These are phyloP conservation scores for Plodia interpunctella DNA, from an alignment of 1,140 invertebrate genomes.

Conservation along the genomic window DNA sequence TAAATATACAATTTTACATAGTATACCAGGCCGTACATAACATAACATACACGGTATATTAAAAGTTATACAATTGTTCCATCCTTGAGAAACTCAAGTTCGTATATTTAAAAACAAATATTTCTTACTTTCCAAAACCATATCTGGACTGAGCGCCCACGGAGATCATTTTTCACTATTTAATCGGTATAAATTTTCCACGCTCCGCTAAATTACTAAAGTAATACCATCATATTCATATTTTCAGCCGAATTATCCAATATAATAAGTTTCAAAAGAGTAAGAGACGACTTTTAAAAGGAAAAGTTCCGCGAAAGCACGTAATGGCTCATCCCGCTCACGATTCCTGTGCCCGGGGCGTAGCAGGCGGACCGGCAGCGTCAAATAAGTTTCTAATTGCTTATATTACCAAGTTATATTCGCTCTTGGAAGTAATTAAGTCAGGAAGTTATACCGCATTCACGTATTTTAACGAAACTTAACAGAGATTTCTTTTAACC, in stretches of 20 bases:
- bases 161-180: slow-evolving; percentile 46
- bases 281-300: slow-evolving; percentile 74
- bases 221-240: slow-evolving; percentile 69
- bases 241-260: slow-evolving; percentile 71
- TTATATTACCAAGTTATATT: slow-evolving; percentile 77
- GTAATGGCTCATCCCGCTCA: slow-evolving; percentile 76
- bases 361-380: slow-evolving; percentile 69
- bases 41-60: too few species aligned
- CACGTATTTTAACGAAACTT: slow-evolving; percentile 57
- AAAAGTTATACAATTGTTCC: too few species aligned
- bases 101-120: neutral
- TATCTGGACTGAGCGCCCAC: slow-evolving; percentile 35
- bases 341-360: slow-evolving; percentile 68
- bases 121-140: slow-evolving; percentile 23
- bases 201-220: slow-evolving; percentile 54
- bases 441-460: slow-evolving; percentile 67
- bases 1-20: too few species aligned
- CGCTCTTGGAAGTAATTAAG: slow-evolving; percentile 74
- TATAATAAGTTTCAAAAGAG: slow-evolving; percentile 75
- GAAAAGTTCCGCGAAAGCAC: slow-evolving; percentile 72
- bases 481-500: slow-evolving; percentile 38
- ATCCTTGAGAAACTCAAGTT: too few species aligned
- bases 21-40: too few species aligned
- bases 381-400: slow-evolving; percentile 77
- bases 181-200: slow-evolving; percentile 59